phyloP scores from a whole-genome alignment of 2,113 vertebrate species.

The Rhea americana region DNA sequence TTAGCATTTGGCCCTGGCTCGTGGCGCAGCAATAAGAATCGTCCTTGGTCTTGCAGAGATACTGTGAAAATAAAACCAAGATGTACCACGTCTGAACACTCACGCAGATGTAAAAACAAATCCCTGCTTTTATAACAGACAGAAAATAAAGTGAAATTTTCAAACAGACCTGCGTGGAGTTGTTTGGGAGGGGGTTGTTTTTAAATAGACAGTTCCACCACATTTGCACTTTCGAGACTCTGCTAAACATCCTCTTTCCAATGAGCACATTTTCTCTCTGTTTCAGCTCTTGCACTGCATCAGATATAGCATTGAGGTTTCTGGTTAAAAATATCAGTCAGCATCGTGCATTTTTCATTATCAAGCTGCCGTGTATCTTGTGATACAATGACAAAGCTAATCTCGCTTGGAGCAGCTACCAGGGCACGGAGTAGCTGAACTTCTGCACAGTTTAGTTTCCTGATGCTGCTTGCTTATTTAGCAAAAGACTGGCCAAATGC shows the following conservation, averaged over 20 bases:
- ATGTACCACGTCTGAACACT: constrained; percentile 66
- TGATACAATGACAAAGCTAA: neutral
- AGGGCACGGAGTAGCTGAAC: neutral
- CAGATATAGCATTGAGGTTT: neutral
- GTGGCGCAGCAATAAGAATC: constrained; percentile 72
- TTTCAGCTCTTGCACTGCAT: neutral
- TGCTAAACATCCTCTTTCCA: neutral
- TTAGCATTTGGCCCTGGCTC: constrained; percentile 5
- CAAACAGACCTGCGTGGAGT: constrained; percentile 50
- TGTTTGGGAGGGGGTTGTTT: constrained; percentile 27
- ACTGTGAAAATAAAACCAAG: constrained; percentile 75
- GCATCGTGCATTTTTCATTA: neutral
- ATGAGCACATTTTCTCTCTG: fast-evolving
- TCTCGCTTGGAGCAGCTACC: neutral
- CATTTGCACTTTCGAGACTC: neutral
- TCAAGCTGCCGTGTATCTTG: neutral
- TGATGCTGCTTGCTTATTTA: neutral
- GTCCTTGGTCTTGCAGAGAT: constrained; percentile 64
- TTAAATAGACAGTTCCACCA: fast-evolving
- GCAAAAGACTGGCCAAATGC: neutral
- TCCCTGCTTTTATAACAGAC: constrained; percentile 69
- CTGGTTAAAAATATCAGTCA: neutral
- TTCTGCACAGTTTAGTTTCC: neutral
- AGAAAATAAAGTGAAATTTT: constrained; percentile 80
- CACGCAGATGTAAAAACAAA: constrained; percentile 63